Conservation (phyloP, 2,888 invertebrate genomes). For the Leptopilina syphax region DNA sequence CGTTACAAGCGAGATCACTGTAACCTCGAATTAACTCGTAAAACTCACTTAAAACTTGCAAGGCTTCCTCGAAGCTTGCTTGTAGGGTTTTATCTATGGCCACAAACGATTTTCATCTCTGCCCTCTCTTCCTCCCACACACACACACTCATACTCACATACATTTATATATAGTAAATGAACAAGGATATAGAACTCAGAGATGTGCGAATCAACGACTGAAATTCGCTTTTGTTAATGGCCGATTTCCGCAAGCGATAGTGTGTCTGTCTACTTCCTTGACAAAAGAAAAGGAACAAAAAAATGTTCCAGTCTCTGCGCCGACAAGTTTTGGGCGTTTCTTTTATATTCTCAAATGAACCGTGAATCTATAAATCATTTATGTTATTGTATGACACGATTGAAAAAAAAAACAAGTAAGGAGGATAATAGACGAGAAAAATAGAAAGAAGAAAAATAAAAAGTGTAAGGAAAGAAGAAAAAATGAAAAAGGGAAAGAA, state of each 20-base stretch:
- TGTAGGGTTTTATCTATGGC: conserved; percentile 50
- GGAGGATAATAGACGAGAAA: too few species aligned
- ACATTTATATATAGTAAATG: background rate
- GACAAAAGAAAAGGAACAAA: background rate
- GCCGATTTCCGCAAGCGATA: conserved; percentile 36
- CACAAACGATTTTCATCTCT: conserved; percentile 37
- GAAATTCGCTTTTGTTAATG: conserved; percentile 32
- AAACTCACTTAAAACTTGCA: conserved; percentile 51
- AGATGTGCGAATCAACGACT: conserved; percentile 22
- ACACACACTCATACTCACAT: too few species aligned
- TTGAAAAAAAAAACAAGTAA: too few species aligned
- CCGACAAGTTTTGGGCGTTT: conserved; percentile 9
- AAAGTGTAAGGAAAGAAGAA: too few species aligned
- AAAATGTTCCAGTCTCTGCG: background rate
- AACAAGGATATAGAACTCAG: background rate
- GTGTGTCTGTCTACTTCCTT: conserved; percentile 17
- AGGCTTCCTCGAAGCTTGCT: conserved; percentile 48
- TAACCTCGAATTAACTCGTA: conserved; percentile 51
- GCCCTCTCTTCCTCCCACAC: conserved; percentile 14
- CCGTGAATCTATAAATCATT: conserved; percentile 67
- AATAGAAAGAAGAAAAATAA: background rate
- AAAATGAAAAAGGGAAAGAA: too few species aligned
- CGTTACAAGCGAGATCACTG: conserved; percentile 47
- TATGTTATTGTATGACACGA: too few species aligned
- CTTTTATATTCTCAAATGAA: conserved; percentile 64